Evolutionary conservation across 2,888 invertebrate genomes (phyloP), one percentile per base, ranked within the genome.

Genomic region (Zaprionus obscuricornis): DNA sequence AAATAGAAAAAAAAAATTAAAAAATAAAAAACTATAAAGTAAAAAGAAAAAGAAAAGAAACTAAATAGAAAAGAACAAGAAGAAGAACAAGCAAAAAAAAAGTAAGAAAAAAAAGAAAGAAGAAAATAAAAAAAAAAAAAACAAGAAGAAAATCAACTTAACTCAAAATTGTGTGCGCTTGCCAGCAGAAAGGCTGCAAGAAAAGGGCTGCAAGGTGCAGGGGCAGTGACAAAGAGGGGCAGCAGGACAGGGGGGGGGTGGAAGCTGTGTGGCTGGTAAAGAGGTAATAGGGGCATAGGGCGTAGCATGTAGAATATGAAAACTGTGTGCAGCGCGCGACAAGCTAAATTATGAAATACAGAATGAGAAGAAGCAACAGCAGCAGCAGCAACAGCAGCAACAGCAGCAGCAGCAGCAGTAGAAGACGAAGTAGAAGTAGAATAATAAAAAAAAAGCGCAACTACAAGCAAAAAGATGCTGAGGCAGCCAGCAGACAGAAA

Each of bases 291-390:
- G 13, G 20, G 49, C 29, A 52, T n/a, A n/a, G n/a, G 58, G 54
- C 42, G 52, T 29, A 52, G 43, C 42, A 6, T 13, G 16, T 16
- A 39, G 36, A 39, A 51, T n/a, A n/a, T 56, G 47, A 52, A 67
- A 56, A 57, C 51, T 60, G 52, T 42, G 45, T 49, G 33, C n/a
- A n/a, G n/a, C n/a, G 34, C n/a, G 24, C 58, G 68, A 64, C 72
- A 74, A 66, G 69, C 75, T 66, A 79, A 75, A 76, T 76, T 79
- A 76, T 76, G 79, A 76, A 79, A 79, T 69, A 73, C 58, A 69
- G 56, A 50, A 11, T 43, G 50, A 6, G 29, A 14, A 5, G 22
- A 10, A 10, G 7, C 29, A 17, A 11, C 11, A 2, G 3, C 4
- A 2, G 7, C 5, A 3, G 7, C 7, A 3, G 29, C 36, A 29